Conservation (phyloP, 2,888 invertebrate species). For the Leptopilina syphax region DNA sequence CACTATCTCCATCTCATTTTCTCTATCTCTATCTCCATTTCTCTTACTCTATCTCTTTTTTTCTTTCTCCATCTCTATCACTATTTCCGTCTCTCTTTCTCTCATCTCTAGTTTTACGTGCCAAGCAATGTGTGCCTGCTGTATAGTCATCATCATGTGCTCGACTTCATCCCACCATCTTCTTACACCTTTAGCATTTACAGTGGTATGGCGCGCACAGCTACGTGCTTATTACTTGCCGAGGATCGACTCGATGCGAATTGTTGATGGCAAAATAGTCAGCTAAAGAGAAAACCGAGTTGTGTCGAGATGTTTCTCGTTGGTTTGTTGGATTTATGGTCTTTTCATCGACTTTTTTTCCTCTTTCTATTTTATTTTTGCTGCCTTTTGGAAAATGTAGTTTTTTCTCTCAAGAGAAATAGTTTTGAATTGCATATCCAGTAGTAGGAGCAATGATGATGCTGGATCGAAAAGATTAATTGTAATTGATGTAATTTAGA, state of each 20-base stretch:
- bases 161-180: constrained; percentile 50
- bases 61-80: too few species aligned
- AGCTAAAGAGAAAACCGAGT: constrained; percentile 6
- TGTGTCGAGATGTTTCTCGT: constrained; percentile 18
- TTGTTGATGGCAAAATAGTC: constrained; percentile 14
- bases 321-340: constrained; percentile 13
- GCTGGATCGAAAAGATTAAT: too few species aligned
- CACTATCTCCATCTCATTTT: too few species aligned
- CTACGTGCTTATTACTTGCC: constrained; percentile 36
- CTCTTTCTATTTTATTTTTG: background rate
- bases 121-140: too few species aligned
- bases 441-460: too few species aligned
- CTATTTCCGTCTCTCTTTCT: too few species aligned
- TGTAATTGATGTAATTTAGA: too few species aligned
- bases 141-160: constrained; percentile 41
- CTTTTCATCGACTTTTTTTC: constrained; percentile 10
- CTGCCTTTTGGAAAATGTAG: constrained; percentile 9
- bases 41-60: too few species aligned
- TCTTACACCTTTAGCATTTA: constrained; percentile 31
- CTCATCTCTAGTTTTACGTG: too few species aligned
- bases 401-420: background rate
- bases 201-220: background rate
- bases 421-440: background rate
- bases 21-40: too few species aligned
- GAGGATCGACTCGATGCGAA: constrained; percentile 7